Evolutionary conservation across 2,888 invertebrate species (phyloP), one percentile per base, ranked within the genome.

Genomic region (Oscheius sp.): DNA sequence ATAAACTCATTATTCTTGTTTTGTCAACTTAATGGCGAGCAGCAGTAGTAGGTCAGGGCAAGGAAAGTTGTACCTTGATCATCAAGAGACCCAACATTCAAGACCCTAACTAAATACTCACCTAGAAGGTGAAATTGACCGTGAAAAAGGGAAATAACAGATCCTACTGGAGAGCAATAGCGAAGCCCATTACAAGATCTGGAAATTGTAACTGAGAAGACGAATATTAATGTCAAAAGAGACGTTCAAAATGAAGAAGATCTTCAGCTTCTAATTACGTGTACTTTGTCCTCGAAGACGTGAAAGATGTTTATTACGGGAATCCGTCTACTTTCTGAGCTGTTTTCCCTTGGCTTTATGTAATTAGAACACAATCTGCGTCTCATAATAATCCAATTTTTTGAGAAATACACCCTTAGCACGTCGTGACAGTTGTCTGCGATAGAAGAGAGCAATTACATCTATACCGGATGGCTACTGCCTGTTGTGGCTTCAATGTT

Each of bases 51-150:
- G n/a, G n/a, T n/a, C n/a, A n/a, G n/a, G n/a, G n/a, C n/a, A n/a
- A n/a, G n/a, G n/a, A n/a, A 41, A 20, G 41, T 41, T 54, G 54
- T 54, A 33, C 33, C 54, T 54, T 54, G 54, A 54, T 54, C 54
- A 33, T 12, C 24, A 17, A 20, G 14, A 14, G 20, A 14, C 8
- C 17, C 32, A n/a, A 33, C 28, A 30, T 20, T 51, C 51, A n/a
- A 9, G 20, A 22, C 54, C 20, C 54, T 6, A 32, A 32, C 54
- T 54, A 54, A 54, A 54, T 33, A 54, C 54, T 54, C 54, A 54
- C 54, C 54, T 54, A 24, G n/a, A 26, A 20, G 20, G 54, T 54
- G 54, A 54, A 54, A 54, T 54, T 54, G 54, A 54, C 54, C 54
- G 54, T 54, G 33, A 54, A 54, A 9, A 24, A 33, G 54, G 54